Base-by-base conservation (phyloP, 2,888 invertebrate species). In the Abrostola tripartita region DNA sequence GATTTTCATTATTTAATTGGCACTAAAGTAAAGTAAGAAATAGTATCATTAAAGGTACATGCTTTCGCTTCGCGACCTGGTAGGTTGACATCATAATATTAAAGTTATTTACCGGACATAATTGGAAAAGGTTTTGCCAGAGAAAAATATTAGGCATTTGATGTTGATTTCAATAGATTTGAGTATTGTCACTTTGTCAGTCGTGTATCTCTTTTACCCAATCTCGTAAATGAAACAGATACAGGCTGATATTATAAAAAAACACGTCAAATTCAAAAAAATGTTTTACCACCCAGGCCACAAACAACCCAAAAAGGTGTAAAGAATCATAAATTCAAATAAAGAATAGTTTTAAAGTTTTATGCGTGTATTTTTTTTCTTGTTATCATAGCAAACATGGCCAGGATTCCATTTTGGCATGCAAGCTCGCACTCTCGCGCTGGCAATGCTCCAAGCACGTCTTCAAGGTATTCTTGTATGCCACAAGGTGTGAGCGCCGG, bases 391-490 rank as follows among this genome's bases (percentile, higher is more conserved):
- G 77, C 79, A 79, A 84, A 82, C 83, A 83, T 79, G 81, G 72
- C 77, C 77, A 65, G 82, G 84, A 85, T 84, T 85, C 84, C 85
- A 84, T 86, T 88, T 88, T 88, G 88, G 88, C 87, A 84, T 85
- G 81, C 82, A 82, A 78, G 82, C 83, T 85, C 83, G 86, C 81
- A 85, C 85, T 86, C 81, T 76, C 71, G 61, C 68, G 68, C 79
- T 90, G 89, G 90, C 89, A 82, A 7, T 8, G 63, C 44, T 81
- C 89, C 90, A 89, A 76, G 59, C 77, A 82, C 78, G 84, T 82
- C 87, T 86, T 79, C 68, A 68, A 81, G 80, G 78, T 79, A 76
- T 71, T 63, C 74, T 66, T 55, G 79, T 71, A 71, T 72, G 82
- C 81, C 73, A 51, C 78, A 83, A 85, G 83, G 74, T 74, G 82